Base-by-base conservation (phyloP, 2,797 vertebrate genomes). In the Channallabes apus region DNA sequence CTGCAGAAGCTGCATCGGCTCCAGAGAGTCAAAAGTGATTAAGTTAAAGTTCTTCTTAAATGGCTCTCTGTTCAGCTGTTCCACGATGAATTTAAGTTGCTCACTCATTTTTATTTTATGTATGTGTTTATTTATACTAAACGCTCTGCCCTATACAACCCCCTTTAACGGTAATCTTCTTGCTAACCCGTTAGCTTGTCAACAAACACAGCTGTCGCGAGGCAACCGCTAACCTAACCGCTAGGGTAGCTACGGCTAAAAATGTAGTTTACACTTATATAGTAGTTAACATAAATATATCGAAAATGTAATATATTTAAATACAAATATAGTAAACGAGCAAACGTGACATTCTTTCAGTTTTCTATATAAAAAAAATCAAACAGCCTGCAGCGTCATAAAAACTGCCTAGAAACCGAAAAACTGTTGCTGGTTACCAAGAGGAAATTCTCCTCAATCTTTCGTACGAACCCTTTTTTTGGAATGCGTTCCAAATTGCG, bases 41-140 rank as follows among this genome's bases (percentile, higher is more conserved):
- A 99, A 93, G 87, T 98, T 99, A 80, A 97, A 96, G 91, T 90
- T 99, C 92, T 97, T 99, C 94, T 92, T 97, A 91, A 99, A 99
- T 15, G 98, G 98, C 0, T 99, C 98, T 88, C 93, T 96, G 93
- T 97, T 98, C 58, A 99, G 96, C 89, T 96, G 97, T 82, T 98
- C 98, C 82, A 99, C 97, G 84, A 99, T 97, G 72, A 96, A 96
- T 92, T 97, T 98, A 0, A 99, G 94, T 85, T 99, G 97, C 82
- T 99, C 97, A 35, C 97, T 96, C 98, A 99, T 99, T 2, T 89
- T 94, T 0, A 20, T 35, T 32, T 32, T 32, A 32, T 32, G 32
- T 32, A 32, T 24, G 3, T 27, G 32, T 38, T 17, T 20, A 4
- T n/a, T 35, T 59, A 17, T 54, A 18, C 65, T 5, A 8, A 41